These are phyloP conservation scores for Bombus huntii DNA, from an alignment of 1,140 invertebrate genomes.

Conservation along the genomic window DNA sequence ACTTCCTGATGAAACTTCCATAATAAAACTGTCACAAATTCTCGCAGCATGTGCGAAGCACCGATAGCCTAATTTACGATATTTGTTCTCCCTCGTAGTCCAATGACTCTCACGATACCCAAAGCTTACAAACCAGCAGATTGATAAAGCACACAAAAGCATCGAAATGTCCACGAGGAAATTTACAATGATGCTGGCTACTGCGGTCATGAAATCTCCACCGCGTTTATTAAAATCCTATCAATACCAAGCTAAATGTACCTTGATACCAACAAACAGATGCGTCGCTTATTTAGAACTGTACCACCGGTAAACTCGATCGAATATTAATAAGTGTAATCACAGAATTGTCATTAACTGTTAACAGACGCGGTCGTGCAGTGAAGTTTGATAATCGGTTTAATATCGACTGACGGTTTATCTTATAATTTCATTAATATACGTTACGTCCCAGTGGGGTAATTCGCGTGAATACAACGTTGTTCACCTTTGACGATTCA, in stretches of 20 bases:
- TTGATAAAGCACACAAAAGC: not conserved
- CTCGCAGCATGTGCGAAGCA: not conserved
- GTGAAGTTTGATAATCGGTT: slow-evolving; percentile 38
- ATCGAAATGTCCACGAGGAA: not conserved
- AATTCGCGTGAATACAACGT: not conserved
- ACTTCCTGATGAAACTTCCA: rapidly evolving
- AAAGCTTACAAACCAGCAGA: not conserved
- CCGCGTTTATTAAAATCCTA: slow-evolving; percentile 36
- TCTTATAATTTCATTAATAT: slow-evolving; percentile 37
- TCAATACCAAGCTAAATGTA: slow-evolving; percentile 28
- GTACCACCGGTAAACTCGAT: slow-evolving; percentile 18
- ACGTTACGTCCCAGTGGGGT: not conserved
- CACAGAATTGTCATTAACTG: slow-evolving; percentile 40
- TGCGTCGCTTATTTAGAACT: slow-evolving; percentile 26
- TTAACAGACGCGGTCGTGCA: slow-evolving; percentile 25
- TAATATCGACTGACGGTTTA: slow-evolving; percentile 41
- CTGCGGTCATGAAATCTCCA: slow-evolving; percentile 15
- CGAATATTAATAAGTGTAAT: slow-evolving; percentile 52
- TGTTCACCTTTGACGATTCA: not conserved
- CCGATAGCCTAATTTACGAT: not conserved
- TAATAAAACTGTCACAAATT: not conserved
- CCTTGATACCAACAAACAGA: slow-evolving; percentile 32
- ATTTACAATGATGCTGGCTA: not conserved
- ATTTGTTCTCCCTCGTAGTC: not conserved
- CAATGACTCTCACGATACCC: not conserved